A percentile compares a stretch with the other conserved stretches of the same genome.
phyloP scores from a whole-genome alignment of 2,888 invertebrate genomes.

The Helleia helle region DNA sequence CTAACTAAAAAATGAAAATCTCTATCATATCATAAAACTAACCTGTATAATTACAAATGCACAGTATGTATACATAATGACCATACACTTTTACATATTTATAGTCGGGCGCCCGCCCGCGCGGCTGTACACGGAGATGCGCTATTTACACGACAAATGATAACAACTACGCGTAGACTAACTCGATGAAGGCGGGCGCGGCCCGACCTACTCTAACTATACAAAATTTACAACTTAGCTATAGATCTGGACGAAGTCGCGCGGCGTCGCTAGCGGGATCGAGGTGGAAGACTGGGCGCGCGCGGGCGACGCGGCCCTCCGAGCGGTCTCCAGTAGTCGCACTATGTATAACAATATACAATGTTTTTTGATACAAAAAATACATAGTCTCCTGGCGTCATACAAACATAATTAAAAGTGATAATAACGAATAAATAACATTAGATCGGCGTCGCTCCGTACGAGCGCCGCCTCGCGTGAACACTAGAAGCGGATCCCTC shows the following conservation, averaged over 20 bases:
- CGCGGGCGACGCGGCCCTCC: no score
- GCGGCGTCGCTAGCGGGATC: slow-evolving; percentile 28
- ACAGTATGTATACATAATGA: slow-evolving; percentile 58
- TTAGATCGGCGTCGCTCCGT: slow-evolving; percentile 4
- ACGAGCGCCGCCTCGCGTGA: background rate
- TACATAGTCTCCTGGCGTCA: slow-evolving; percentile 12
- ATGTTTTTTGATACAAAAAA: slow-evolving; percentile 14
- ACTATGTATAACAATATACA: slow-evolving; percentile 14
- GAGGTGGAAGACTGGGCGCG: slow-evolving; percentile 51
- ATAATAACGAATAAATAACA: slow-evolving; percentile 10
- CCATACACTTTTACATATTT: slow-evolving; percentile 63
- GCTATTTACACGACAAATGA: slow-evolving; percentile 28
- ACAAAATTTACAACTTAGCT: slow-evolving; percentile 49
- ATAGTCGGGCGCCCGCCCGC: slow-evolving; percentile 34
- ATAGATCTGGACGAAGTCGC: slow-evolving; percentile 51
- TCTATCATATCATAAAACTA: slow-evolving; percentile 61
- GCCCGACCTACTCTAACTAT: slow-evolving; percentile 25
- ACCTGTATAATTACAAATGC: slow-evolving; percentile 71
- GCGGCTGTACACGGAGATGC: slow-evolving; percentile 16
- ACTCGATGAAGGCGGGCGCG: slow-evolving; percentile 28
- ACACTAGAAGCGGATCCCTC: background rate
- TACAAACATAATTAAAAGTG: slow-evolving; percentile 11
- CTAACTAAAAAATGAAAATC: slow-evolving; percentile 52
- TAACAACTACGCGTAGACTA: slow-evolving; percentile 42
- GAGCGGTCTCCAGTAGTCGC: slow-evolving; percentile 11